Percentiles rank a stretch among this genome's conserved stretches.
phyloP scores from a whole-genome alignment of 2,797 vertebrate species.

The Alectoris magna region DNA sequence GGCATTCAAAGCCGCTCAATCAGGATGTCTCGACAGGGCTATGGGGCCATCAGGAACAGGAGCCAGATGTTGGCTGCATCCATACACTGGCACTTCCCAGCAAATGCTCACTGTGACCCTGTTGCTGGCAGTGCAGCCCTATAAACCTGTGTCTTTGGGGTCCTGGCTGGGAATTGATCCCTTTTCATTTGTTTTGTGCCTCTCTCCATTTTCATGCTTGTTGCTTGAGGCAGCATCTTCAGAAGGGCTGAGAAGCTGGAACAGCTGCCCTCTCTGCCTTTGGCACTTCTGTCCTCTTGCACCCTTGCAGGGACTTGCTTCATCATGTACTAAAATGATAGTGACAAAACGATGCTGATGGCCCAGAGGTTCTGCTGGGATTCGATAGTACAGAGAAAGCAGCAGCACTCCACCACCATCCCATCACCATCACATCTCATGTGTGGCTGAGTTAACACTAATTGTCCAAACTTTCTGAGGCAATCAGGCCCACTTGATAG shows the following conservation, averaged over 20 bases:
- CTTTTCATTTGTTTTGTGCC: not conserved
- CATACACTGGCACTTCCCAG: not conserved
- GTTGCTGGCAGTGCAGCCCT: not conserved
- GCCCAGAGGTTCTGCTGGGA: not conserved
- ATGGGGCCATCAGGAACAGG: not conserved
- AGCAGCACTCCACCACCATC: rapidly evolving
- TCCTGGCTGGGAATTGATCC: not conserved
- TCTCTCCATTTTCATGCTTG: not conserved
- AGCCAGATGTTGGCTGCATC: rapidly evolving
- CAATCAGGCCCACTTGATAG: not conserved
- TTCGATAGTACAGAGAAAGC: not conserved
- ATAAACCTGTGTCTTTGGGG: rapidly evolving
- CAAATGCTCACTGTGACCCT: not conserved
- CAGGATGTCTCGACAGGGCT: not conserved
- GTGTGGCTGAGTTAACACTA: not conserved
- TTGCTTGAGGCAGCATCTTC: not conserved
- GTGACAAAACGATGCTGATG: rapidly evolving
- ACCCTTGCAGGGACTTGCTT: rapidly evolving
- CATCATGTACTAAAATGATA: rapidly evolving
- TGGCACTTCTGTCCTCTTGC: not conserved
- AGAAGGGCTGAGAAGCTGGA: rapidly evolving
- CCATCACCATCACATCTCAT: not conserved
- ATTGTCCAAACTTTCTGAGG: constrained; percentile 3
- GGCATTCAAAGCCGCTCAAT: constrained; percentile 9
- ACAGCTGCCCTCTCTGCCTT: rapidly evolving